phyloP scores from a whole-genome alignment of 2,888 invertebrate species.

The Helobdella robusta region DNA sequence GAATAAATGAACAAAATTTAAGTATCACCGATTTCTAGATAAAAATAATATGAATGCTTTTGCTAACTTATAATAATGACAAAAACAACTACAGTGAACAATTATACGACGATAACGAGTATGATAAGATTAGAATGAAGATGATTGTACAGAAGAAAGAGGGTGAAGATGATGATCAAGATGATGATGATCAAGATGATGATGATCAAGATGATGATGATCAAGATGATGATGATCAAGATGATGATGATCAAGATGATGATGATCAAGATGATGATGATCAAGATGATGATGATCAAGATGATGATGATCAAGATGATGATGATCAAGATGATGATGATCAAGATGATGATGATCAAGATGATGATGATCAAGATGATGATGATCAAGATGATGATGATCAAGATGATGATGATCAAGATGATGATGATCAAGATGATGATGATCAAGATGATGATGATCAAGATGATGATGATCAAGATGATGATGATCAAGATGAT shows the following conservation, averaged over 20 bases:
- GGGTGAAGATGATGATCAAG: conserved; percentile 14
- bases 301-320: conserved; percentile 11
- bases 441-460: conserved; percentile 22
- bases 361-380: conserved; percentile 7
- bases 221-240: conserved; percentile 10
- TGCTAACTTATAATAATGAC: too few relatives aligned
- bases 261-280: conserved; percentile 2
- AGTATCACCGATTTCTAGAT: neutral
- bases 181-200: conserved; percentile 15
- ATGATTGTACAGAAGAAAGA: neutral
- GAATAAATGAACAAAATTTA: neutral
- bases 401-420: conserved; percentile 11
- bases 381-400: conserved; percentile 22
- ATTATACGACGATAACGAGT: neutral
- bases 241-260: conserved; percentile 19
- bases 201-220: conserved; percentile 15
- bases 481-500: conserved; percentile 17
- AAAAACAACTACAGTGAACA: too few relatives aligned
- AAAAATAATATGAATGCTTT: too few relatives aligned
- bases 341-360: neutral
- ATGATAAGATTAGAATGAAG: neutral
- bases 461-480: conserved; percentile 17
- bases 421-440: conserved; percentile 18
- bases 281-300: neutral
- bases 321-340: conserved; percentile 9